Conservation (phyloP, 2,113 vertebrate species). For the Malurus cyaneus region DNA sequence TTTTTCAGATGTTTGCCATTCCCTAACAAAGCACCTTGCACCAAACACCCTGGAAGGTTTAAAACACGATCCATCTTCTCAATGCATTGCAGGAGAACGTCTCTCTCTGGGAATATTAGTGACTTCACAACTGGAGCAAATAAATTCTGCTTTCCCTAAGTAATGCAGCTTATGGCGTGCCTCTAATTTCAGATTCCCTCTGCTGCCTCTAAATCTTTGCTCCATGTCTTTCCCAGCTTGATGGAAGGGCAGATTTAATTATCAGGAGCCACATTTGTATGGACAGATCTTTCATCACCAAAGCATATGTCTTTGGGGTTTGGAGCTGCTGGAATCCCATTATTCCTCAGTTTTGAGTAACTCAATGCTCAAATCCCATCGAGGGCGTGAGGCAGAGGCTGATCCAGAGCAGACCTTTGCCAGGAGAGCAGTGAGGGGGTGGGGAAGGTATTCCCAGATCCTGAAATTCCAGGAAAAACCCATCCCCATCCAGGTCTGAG, state of each 20-base stretch:
- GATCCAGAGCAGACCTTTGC: background rate
- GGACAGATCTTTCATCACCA: slow-evolving; percentile 23
- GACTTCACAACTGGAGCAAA: slow-evolving; percentile 14
- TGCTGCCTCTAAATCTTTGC: slow-evolving; percentile 12
- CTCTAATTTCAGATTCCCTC: slow-evolving; percentile 40
- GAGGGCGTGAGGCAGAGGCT: rapidly evolving
- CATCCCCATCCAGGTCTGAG: no score
- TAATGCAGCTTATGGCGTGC: background rate
- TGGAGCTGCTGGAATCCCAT: background rate
- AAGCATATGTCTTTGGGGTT: background rate
- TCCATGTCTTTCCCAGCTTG: background rate
- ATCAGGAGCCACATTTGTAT: background rate
- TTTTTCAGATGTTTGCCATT: background rate
- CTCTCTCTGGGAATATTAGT: slow-evolving; percentile 34
- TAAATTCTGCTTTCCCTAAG: slow-evolving; percentile 21
- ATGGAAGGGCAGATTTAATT: slow-evolving; percentile 33
- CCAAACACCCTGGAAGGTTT: background rate
- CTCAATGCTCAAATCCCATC: background rate
- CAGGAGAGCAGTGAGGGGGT: no score
- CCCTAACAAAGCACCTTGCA: background rate
- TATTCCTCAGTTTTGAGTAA: background rate
- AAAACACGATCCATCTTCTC: background rate
- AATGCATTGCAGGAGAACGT: background rate
- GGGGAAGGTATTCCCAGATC: background rate
- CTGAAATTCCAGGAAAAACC: background rate